Base-by-base conservation (phyloP, 2,888 invertebrate genomes). In the Pammene fasciana region DNA sequence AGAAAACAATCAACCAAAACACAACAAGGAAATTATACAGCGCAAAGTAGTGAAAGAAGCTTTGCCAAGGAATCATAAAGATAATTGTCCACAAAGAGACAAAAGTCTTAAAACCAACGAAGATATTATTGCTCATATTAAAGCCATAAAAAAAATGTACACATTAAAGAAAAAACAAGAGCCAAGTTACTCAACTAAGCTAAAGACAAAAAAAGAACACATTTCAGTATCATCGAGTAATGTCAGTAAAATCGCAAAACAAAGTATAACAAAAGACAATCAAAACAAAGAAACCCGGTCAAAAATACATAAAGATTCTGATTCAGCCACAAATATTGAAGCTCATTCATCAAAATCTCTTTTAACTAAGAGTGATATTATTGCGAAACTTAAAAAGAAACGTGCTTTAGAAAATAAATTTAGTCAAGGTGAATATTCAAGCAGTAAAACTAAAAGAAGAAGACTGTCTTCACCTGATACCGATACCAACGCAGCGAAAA, bases 161-260 rank as follows among this genome's bases (percentile, higher is more conserved):
- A 62, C 41, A 41, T 16, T 48, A 62, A 62, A 62, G 9, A 62
- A 62, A 16, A 52, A 41, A 52, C 38, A 62, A 41, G 50, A 52
- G 5, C 38, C 62, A 3, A 62, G 50, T n/a, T 62, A 13, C 34
- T n/a, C 50, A 16, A 62, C 50, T 41, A 62, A 62, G 16, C 41
- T 62, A 3, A 52, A 62, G 41, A 62, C 62, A 6, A 62, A 62
- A 38, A 62, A 62, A 59, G 45, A 59, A 14, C 45, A 14, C 13
- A n/a, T 45, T 34, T 18, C 45, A 45, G 59, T 34, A 34, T 6
- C 11, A 41, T 62, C 18, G 26, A 61, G 34, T 36, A 48, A 38
- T 18, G 10, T 7, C n/a, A 41, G 26, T 41, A 52, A 52, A 52
- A 8, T 18, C 52, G 11, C n/a, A 38, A 50, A 61, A 61, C 50